Evolutionary conservation across 2,888 invertebrate genomes (phyloP).

Genomic region (Pollenia angustigena): DNA sequence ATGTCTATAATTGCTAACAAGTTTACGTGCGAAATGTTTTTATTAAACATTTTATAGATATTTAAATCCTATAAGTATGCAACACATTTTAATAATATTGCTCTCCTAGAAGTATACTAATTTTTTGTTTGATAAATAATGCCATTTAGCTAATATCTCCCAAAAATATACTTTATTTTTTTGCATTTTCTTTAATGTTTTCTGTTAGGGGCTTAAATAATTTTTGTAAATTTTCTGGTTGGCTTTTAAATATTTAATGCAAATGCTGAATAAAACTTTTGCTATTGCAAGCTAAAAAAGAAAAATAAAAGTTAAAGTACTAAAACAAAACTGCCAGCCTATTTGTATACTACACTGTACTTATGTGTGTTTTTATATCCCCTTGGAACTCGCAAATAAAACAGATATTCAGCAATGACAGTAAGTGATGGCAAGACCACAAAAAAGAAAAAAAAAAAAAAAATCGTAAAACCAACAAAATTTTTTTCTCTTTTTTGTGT

Average conservation of each 20-base stretch:
- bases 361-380: constrained; percentile 44
- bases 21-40: constrained; percentile 18
- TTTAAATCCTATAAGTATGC: constrained; percentile 34
- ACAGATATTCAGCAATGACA: constrained; percentile 30
- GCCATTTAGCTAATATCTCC: constrained; percentile 33
- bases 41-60: constrained; percentile 22
- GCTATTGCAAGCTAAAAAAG: neutral
- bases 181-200: constrained; percentile 17
- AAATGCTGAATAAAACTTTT: constrained; percentile 48
- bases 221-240: constrained; percentile 18
- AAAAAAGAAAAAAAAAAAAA: constrained; percentile 14
- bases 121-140: constrained; percentile 37
- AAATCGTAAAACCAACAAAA: constrained; percentile 19
- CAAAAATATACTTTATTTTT: constrained; percentile 42
- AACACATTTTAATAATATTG: constrained; percentile 14
- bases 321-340: constrained; percentile 33
- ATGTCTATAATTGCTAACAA: neutral
- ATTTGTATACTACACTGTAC: constrained; percentile 40
- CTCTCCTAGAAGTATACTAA: neutral
- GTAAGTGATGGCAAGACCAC: constrained; percentile 21
- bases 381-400: constrained; percentile 25
- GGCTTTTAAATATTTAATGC: constrained; percentile 60
- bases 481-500: constrained; percentile 16
- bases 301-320: neutral
- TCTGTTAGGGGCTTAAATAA: neutral